phyloP scores from a whole-genome alignment of 2,797 vertebrate genomes.

The Babyrousa celebensis region DNA sequence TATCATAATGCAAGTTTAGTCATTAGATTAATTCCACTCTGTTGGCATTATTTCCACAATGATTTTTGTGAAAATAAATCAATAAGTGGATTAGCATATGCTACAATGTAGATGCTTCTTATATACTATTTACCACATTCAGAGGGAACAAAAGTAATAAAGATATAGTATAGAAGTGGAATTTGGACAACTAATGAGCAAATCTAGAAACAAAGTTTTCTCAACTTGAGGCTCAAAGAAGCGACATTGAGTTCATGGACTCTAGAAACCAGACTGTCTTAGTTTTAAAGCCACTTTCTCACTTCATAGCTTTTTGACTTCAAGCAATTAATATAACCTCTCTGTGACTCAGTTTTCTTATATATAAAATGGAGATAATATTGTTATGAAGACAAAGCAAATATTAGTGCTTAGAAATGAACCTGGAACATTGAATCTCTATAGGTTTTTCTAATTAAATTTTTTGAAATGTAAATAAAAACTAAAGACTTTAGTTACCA shows the following conservation, averaged over 20 bases:
- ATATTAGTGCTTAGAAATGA: constrained; percentile 46
- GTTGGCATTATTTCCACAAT: background rate
- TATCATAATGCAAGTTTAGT: background rate
- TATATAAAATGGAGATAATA: background rate
- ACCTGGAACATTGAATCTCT: background rate
- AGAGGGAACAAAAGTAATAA: background rate
- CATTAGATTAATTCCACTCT: background rate
- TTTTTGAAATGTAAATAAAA: constrained; percentile 38
- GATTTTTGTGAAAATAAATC: constrained; percentile 24
- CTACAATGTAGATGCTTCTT: background rate
- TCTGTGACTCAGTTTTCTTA: background rate
- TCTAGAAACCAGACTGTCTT: background rate
- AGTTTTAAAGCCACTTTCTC: background rate
- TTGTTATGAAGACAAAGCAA: background rate
- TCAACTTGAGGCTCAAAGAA: background rate
- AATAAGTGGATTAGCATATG: background rate
- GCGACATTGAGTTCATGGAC: background rate
- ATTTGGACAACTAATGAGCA: constrained; percentile 25
- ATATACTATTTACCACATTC: background rate
- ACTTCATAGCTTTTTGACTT: background rate
- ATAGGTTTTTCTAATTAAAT: background rate
- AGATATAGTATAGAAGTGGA: background rate
- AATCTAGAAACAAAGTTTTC: background rate
- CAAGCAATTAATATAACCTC: background rate
- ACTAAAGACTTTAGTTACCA: background rate